A percentile compares a stretch with the other conserved stretches of the same genome.
Conservation (phyloP, 2,888 invertebrate species). For the Synanthedon myopaeformis region DNA sequence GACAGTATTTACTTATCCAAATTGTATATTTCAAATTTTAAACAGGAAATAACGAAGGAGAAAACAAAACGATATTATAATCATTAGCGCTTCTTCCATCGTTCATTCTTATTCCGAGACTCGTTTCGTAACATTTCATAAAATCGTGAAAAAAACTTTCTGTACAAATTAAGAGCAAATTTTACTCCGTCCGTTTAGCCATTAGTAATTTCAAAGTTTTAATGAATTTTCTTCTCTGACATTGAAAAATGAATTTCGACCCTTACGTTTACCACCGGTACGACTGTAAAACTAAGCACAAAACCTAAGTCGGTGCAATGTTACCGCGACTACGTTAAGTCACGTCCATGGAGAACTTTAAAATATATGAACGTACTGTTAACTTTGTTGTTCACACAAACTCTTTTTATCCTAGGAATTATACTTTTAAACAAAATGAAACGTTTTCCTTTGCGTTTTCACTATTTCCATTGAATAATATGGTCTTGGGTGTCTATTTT, state of each 20-base stretch:
- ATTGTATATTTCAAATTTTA: background rate
- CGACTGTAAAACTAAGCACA: constrained; percentile 14
- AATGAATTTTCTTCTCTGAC: constrained; percentile 69
- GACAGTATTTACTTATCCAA: background rate
- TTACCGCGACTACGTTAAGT: constrained; percentile 12
- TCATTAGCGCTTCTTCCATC: constrained; percentile 59
- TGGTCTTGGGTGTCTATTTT: background rate
- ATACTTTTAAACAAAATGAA: constrained; percentile 1
- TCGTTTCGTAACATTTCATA: constrained; percentile 58
- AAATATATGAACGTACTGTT: too few relatives aligned
- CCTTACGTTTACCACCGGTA: constrained; percentile 44
- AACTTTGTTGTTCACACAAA: background rate
- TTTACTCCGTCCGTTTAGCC: constrained; percentile 67
- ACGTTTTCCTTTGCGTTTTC: background rate
- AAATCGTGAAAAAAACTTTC: constrained; percentile 61
- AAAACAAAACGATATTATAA: constrained; percentile 46
- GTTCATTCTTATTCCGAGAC: constrained; percentile 62
- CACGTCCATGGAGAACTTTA: background rate
- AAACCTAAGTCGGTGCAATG: constrained; percentile 34
- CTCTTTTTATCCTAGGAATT: background rate
- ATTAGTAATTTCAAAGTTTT: constrained; percentile 70
- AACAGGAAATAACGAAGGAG: constrained; percentile 3
- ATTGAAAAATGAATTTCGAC: constrained; percentile 67
- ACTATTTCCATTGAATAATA: too few relatives aligned
- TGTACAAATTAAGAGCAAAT: constrained; percentile 68